Base-by-base conservation (phyloP, 2,888 invertebrate species). In the Acleris literana region DNA sequence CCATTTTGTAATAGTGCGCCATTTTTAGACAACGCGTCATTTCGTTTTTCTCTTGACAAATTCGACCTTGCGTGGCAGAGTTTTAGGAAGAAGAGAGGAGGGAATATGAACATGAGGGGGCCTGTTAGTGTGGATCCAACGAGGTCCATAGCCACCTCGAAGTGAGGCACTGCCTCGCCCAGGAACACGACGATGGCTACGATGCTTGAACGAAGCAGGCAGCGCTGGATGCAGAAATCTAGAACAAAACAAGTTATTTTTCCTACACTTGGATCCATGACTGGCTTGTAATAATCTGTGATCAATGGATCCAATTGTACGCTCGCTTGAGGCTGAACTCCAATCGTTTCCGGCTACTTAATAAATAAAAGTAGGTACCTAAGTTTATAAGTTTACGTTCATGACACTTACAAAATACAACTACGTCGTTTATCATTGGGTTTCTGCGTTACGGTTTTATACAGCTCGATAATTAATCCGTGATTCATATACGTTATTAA, bases 71-170 rank as follows among this genome's bases (percentile, higher is more conserved):
- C 88, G 58, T 92, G 90, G 60, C 94, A 86, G 11, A 97, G 94
- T 80, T 94, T 95, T 0, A 95, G 88, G 82, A 97, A 97, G 77
- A 98, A 95, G 51, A 97, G 74, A 0, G 97, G 96, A 0, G 98
- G 98, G 67, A 97, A 94, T 68, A 98, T 94, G 73, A 97, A 98
- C 75, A 97, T 96, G 13, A 97, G 86, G 0, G 97, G 96, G 0
- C 97, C 97, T 0, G 96, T 96, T 5, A 98, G 92, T 0, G 97
- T 96, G 5, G 97, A 97, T 0, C 98, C 98, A 11, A 98, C 95
- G 0, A 98, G 88, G 2, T 97, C 95, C 95, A 98, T 96, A 13
- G 98, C 96, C 20, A 97, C 91, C 76, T 97, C 97, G 80, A 98
- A 97, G 71, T 96, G 93, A 1, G 98, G 97, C 0, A 98, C 95